These are phyloP conservation scores for Scomber japonicus DNA, from an alignment of 2,113 vertebrate species.

Conservation along the genomic window DNA sequence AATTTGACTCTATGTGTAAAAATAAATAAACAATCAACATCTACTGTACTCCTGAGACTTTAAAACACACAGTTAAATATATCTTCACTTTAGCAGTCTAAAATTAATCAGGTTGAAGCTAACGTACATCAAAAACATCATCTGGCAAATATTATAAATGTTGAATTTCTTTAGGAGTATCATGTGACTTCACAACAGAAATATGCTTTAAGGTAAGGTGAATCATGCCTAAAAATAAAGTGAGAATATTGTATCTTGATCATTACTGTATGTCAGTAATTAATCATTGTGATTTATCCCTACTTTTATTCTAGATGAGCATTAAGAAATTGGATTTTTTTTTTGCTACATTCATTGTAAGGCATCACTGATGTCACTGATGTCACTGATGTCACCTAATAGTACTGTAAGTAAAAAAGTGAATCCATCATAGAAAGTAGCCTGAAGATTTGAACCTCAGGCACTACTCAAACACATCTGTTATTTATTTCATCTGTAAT, in stretches of 20 bases:
- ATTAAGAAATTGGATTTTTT: not conserved
- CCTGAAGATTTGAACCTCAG: not conserved
- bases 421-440: not conserved
- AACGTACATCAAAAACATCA: not conserved
- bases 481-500: constrained; percentile 38
- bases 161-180: not conserved
- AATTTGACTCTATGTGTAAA: not conserved
- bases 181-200: too few species aligned
- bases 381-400: not conserved
- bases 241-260: too few species aligned
- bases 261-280: too few species aligned
- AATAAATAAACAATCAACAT: not conserved
- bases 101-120: not conserved
- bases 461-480: not conserved
- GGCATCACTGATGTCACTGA: not conserved
- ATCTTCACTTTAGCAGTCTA: constrained; percentile 5
- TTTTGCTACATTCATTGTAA: not conserved
- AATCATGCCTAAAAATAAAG: constrained; percentile 2
- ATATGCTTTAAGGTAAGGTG: too few species aligned
- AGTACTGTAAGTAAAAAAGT: not conserved
- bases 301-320: not conserved
- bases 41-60: constrained; percentile 2
- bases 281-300: not conserved
- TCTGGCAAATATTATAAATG: not conserved
- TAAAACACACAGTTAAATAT: constrained; percentile 4